Evolutionary conservation across 2,888 invertebrate genomes (phyloP).

Genomic region (Nomada flava): DNA sequence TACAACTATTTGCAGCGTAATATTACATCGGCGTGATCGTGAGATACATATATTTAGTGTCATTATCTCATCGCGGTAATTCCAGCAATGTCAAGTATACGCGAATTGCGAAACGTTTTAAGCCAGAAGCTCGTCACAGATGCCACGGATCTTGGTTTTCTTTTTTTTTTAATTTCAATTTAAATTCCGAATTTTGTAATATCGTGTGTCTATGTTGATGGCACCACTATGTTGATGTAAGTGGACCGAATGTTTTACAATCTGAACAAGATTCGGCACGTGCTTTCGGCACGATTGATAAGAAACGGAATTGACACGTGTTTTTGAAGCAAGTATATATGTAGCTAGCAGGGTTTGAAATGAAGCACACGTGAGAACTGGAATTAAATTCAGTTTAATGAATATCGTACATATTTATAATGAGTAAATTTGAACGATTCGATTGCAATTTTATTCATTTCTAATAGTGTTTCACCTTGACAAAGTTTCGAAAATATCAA

Average conservation of each 20-base stretch:
- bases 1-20: constrained; percentile 7
- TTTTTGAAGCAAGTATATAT: neutral
- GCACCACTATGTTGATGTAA: too few relatives aligned
- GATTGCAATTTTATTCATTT: neutral
- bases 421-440: neutral
- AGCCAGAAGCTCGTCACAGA: too few relatives aligned
- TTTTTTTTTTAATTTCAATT: too few relatives aligned
- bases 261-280: neutral
- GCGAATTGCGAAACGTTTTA: neutral
- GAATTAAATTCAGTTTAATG: neutral
- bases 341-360: neutral
- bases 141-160: neutral
- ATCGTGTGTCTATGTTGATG: too few relatives aligned
- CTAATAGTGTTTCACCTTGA: too few relatives aligned
- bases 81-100: neutral
- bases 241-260: too few relatives aligned
- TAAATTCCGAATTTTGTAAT: too few relatives aligned
- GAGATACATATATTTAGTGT: neutral
- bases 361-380: neutral
- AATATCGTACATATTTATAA: neutral
- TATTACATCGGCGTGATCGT: neutral
- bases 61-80: constrained; percentile 24
- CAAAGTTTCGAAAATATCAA: too few relatives aligned
- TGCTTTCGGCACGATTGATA: neutral
- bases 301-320: neutral